Evolutionary conservation across 2,113 vertebrate species (phyloP).

Genomic region (Protobothrops mucrosquamatus): DNA sequence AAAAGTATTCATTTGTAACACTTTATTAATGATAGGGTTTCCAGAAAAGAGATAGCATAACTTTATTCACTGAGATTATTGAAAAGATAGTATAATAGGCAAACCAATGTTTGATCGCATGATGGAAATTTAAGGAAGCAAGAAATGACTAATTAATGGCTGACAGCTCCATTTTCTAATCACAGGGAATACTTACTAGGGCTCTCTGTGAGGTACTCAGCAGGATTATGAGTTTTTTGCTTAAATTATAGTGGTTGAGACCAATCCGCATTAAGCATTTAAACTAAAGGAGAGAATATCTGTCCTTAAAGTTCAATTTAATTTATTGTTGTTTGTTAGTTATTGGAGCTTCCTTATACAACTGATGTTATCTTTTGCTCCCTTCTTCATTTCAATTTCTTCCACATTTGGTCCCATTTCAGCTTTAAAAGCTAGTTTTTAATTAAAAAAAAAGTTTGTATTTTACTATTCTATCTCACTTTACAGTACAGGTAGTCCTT

Average conservation of each 20-base stretch:
- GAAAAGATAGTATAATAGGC: slow-evolving; percentile 28
- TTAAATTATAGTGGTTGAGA: not conserved
- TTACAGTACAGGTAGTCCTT: not conserved
- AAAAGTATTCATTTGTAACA: not conserved
- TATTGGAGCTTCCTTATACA: not conserved
- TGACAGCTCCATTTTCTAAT: not conserved
- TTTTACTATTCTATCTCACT: not conserved
- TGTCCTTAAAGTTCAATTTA: not conserved
- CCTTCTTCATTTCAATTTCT: not conserved
- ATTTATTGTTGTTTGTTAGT: not conserved
- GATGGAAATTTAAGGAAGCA: not conserved
- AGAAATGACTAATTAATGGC: not conserved
- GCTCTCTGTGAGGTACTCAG: not conserved
- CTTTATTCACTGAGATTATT: not conserved
- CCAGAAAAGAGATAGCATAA: not conserved
- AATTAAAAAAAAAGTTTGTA: not conserved
- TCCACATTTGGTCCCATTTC: not conserved
- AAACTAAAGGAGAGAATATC: not conserved
- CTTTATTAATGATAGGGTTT: not conserved
- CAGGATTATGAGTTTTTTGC: not conserved
- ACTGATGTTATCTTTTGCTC: not conserved
- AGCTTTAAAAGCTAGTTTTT: not conserved
- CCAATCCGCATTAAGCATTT: not conserved
- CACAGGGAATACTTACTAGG: not conserved
- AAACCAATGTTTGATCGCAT: not conserved